These are phyloP conservation scores for Poecilia velifera DNA, from an alignment of 2,797 vertebrate genomes.

Conservation along the genomic window DNA sequence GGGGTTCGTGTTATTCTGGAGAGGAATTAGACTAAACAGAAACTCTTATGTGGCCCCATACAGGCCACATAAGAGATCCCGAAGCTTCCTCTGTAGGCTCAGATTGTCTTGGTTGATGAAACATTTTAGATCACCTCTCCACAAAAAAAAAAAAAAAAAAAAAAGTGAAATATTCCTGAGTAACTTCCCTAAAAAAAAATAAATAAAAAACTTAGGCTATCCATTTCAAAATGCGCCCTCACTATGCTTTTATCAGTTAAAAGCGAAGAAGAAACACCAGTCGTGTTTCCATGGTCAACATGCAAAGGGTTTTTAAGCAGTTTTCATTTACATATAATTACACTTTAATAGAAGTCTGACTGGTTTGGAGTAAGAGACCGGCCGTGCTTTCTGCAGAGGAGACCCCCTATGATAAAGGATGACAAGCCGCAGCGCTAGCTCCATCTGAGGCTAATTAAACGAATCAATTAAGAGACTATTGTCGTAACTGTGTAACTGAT, in stretches of 20 bases:
- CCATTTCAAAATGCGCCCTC: constrained; percentile 29
- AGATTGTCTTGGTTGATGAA: constrained; percentile 38
- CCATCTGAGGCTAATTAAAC: constrained; percentile 99
- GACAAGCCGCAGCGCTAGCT: constrained; percentile 88
- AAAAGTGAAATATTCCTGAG: neutral
- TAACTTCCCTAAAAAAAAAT: constrained; percentile 47
- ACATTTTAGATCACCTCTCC: constrained; percentile 59
- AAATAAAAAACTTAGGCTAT: constrained; percentile 8
- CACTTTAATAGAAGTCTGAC: constrained; percentile 82
- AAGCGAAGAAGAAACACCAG: constrained; percentile 13
- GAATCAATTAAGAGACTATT: constrained; percentile 99
- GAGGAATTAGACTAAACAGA: constrained; percentile 71
- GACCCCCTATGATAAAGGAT: constrained; percentile 85
- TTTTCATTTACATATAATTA: constrained; percentile 85
- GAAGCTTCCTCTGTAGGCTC: constrained; percentile 35
- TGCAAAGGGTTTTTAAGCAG: constrained; percentile 61
- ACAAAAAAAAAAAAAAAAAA: constrained; percentile 65
- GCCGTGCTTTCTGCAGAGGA: constrained; percentile 58
- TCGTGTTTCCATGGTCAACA: constrained; percentile 69
- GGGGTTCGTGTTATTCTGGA: constrained; percentile 62
- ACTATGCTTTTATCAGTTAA: constrained; percentile 27
- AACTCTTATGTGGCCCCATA: constrained; percentile 69
- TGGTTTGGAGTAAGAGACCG: constrained; percentile 80
- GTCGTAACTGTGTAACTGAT: constrained; percentile 96
- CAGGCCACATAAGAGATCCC: constrained; percentile 46